Evolutionary conservation across 92 coral and sea anemone genomes (phyloP).

Genomic region (Parazoanthus darwini): DNA sequence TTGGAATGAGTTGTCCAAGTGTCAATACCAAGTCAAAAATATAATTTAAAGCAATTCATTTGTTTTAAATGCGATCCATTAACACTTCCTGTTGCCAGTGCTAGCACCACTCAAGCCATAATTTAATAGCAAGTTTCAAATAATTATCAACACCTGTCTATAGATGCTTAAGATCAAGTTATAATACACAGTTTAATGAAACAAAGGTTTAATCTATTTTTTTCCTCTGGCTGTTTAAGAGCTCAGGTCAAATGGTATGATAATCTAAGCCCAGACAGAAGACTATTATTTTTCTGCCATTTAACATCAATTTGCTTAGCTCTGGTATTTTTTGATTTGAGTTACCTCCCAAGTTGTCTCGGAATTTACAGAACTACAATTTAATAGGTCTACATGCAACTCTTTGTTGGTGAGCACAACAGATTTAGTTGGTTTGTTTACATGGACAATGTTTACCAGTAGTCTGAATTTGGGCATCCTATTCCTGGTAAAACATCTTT

Average conservation of each 20-base stretch:
- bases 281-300: not conserved
- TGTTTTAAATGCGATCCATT: too few species aligned
- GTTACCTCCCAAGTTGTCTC: not conserved
- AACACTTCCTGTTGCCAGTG: too few species aligned
- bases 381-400: too few species aligned
- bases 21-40: too few species aligned
- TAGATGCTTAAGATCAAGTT: not conserved
- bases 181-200: not conserved
- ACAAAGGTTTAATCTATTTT: not conserved
- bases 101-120: too few species aligned
- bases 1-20: too few species aligned
- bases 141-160: too few species aligned
- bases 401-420: too few species aligned
- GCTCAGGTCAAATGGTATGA: not conserved
- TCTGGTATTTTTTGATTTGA: too few species aligned
- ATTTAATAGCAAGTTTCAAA: too few species aligned
- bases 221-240: not conserved
- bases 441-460: not conserved
- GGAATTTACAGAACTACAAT: not conserved
- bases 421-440: too few species aligned
- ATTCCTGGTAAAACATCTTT: not conserved
- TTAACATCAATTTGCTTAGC: not conserved
- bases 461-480: not conserved
- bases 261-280: not conserved
- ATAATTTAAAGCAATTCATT: too few species aligned